Conservation (phyloP, 2,113 vertebrate genomes). For the Eolophus roseicapilla region DNA sequence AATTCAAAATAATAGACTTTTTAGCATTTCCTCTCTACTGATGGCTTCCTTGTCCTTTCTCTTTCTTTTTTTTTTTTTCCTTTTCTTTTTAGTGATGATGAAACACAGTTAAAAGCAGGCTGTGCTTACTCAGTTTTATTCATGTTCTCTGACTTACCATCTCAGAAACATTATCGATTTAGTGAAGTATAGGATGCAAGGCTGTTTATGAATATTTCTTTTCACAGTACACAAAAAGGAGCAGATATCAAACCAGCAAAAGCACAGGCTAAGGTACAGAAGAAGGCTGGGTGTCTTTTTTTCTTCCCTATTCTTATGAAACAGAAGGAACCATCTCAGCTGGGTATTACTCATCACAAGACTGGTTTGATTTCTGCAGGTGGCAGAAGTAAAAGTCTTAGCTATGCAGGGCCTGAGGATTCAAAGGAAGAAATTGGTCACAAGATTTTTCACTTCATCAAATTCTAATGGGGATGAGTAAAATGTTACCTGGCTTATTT, state of each 20-base stretch:
- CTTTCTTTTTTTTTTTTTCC: not conserved
- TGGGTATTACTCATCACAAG: not conserved
- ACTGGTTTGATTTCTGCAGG: conserved; percentile 36
- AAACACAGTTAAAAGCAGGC: conserved; percentile 13
- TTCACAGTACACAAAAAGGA: not conserved
- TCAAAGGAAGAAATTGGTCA: conserved; percentile 25
- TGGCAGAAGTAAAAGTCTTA: conserved; percentile 15
- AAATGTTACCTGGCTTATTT: not conserved
- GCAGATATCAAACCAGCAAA: conserved; percentile 17
- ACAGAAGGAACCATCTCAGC: conserved; percentile 7
- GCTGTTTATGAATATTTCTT: conserved; percentile 37
- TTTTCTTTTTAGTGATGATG: not conserved
- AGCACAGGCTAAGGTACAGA: not conserved
- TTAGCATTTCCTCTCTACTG: conserved; percentile 72
- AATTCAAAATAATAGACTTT: conserved; percentile 77
- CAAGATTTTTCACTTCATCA: conserved; percentile 6
- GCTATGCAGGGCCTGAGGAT: not conserved
- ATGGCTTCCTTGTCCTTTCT: conserved; percentile 73
- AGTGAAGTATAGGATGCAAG: not conserved
- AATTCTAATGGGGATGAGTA: not conserved
- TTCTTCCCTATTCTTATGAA: not conserved
- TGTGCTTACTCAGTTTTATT: conserved; percentile 5
- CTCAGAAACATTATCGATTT: conserved; percentile 19
- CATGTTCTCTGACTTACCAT: not conserved
- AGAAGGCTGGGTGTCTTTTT: not conserved